Evolutionary conservation across 2,888 invertebrate genomes (phyloP).

Genomic region (Automeris io): DNA sequence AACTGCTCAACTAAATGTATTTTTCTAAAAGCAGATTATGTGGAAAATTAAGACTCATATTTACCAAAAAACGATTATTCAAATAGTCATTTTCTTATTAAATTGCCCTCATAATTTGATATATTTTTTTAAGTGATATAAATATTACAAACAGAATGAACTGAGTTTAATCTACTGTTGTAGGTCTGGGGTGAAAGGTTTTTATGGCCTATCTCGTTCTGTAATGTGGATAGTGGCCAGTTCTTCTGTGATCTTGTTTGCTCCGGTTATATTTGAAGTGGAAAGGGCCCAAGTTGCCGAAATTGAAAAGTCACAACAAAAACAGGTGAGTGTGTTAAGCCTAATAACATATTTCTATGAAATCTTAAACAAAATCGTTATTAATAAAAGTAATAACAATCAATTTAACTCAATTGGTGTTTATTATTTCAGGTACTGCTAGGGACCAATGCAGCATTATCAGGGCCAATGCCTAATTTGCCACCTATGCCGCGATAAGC

Average conservation of each 20-base stretch:
- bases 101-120: too few species aligned
- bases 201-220: constrained; percentile 86
- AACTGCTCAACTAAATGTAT: too few species aligned
- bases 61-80: too few species aligned
- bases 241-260: constrained; percentile 93
- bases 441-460: constrained; percentile 89
- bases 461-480: constrained; percentile 81
- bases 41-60: too few species aligned
- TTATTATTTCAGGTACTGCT: constrained; percentile 80
- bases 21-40: too few species aligned
- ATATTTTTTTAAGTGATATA: too few species aligned
- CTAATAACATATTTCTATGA: not conserved
- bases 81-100: too few species aligned
- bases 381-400: too few species aligned
- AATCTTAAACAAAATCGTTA: too few species aligned
- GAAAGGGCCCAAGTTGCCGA: constrained; percentile 97
- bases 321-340: constrained; percentile 81
- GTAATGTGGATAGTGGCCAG: constrained; percentile 96
- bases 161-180: too few species aligned
- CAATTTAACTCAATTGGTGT: not conserved
- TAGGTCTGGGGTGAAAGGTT: constrained; percentile 78
- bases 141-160: too few species aligned
- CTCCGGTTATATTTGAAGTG: constrained; percentile 96
- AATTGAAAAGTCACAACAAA: constrained; percentile 94
- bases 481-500: constrained; percentile 80